Conservation (phyloP, 2,888 invertebrate genomes). For the Mycalesis mineus region DNA sequence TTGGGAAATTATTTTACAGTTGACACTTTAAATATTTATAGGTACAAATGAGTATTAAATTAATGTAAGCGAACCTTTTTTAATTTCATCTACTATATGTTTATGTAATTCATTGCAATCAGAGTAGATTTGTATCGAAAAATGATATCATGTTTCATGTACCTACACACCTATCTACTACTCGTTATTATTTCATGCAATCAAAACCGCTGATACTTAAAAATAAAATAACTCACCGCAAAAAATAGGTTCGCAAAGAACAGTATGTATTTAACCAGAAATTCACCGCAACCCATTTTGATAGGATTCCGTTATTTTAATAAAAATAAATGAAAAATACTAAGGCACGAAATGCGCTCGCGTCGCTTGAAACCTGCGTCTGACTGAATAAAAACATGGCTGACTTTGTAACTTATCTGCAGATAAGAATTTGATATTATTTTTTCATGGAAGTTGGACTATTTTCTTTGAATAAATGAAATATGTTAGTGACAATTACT, state of each 20-base stretch:
- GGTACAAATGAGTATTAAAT: no score
- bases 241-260: slow-evolving; percentile 86
- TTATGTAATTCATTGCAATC: no score
- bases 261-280: slow-evolving; percentile 85
- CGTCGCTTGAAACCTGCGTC: slow-evolving; percentile 13
- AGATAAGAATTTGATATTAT: slow-evolving; percentile 2
- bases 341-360: slow-evolving; percentile 21
- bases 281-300: slow-evolving; percentile 83
- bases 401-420: not conserved
- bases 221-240: slow-evolving; percentile 79
- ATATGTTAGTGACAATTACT: not conserved
- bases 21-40: no score
- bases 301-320: slow-evolving; percentile 13
- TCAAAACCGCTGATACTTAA: not conserved
- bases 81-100: no score
- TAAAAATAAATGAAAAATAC: slow-evolving; percentile 1
- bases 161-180: no score
- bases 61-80: no score
- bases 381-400: slow-evolving; percentile 9
- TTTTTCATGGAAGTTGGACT: not conserved
- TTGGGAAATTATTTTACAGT: no score
- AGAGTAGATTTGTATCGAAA: not conserved
- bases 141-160: not conserved
- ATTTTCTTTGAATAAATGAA: not conserved
- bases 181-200: not conserved